Evolutionary conservation across 2,797 vertebrate genomes (phyloP).

Genomic region (Hipposideros larvatus): DNA sequence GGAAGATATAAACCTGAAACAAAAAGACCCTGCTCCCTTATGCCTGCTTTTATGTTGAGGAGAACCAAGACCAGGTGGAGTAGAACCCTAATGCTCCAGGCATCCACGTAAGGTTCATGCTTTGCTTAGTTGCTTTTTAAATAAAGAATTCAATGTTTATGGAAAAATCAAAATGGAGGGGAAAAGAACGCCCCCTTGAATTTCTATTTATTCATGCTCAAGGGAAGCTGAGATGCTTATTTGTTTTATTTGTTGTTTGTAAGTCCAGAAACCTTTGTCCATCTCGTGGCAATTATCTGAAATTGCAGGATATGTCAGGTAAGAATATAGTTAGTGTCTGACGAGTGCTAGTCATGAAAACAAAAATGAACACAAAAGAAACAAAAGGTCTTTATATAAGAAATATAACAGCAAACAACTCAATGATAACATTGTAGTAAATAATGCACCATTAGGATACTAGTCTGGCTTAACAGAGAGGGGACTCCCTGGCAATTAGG

Average conservation of each 20-base stretch:
- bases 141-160: not conserved
- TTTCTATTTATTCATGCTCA: not conserved
- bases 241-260: conserved; percentile 42
- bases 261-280: not conserved
- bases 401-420: not conserved
- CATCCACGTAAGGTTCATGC: not conserved
- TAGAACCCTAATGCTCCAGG: not conserved
- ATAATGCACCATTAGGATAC: not conserved
- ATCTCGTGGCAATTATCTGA: not conserved
- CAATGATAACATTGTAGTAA: not conserved
- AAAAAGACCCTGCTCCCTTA: not conserved
- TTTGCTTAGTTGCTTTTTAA: conserved; percentile 17
- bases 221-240: not conserved
- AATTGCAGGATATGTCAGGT: not conserved
- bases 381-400: not conserved
- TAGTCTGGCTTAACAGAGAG: not conserved
- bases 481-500: not conserved
- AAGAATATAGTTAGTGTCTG: not conserved
- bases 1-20: not conserved
- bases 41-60: not conserved
- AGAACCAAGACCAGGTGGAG: not conserved
- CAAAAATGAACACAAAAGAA: not conserved
- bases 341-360: not conserved
- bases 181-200: not conserved
- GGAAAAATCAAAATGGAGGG: conserved; percentile 36